These are phyloP conservation scores for Plectrocnemia conspersa DNA, from an alignment of 1,140 invertebrate species.

Conservation along the genomic window DNA sequence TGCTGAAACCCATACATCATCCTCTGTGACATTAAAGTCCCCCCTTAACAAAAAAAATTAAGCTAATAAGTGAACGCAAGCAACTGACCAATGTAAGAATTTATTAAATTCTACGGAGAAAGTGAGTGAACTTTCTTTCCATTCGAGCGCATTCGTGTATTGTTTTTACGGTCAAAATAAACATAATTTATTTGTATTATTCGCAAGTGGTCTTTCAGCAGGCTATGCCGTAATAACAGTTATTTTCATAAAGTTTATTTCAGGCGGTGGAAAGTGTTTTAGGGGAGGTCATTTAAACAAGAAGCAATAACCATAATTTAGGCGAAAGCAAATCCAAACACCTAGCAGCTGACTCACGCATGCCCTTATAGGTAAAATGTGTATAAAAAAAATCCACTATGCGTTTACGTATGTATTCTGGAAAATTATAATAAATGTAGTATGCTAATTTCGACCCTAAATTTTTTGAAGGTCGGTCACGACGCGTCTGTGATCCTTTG, in stretches of 20 bases:
- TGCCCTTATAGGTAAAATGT: slow-evolving; percentile 1
- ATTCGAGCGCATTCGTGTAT: no score
- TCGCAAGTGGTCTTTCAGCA: slow-evolving; percentile 24
- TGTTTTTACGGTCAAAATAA: slow-evolving; percentile 21
- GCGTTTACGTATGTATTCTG: neutral
- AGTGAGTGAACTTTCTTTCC: no score
- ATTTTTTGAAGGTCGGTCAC: slow-evolving; percentile 1
- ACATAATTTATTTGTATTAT: slow-evolving; percentile 27
- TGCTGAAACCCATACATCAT: no score
- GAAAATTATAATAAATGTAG: neutral
- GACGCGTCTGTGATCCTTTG: no score
- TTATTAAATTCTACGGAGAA: no score
- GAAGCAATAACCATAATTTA: slow-evolving; percentile 16
- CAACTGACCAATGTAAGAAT: no score
- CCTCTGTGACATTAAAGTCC: no score
- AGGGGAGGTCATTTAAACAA: slow-evolving; percentile 13
- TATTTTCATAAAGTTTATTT: slow-evolving; percentile 23
- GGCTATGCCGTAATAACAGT: slow-evolving; percentile 24
- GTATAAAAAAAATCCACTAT: no score
- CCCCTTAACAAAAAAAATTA: no score
- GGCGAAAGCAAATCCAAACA: neutral
- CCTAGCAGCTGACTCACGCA: slow-evolving; percentile 21
- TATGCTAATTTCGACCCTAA: slow-evolving; percentile 8
- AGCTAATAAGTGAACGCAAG: no score
- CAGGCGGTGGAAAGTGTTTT: slow-evolving; percentile 17